These are phyloP conservation scores for Podargus strigoides DNA, from an alignment of 2,797 vertebrate species.

Conservation along the genomic window DNA sequence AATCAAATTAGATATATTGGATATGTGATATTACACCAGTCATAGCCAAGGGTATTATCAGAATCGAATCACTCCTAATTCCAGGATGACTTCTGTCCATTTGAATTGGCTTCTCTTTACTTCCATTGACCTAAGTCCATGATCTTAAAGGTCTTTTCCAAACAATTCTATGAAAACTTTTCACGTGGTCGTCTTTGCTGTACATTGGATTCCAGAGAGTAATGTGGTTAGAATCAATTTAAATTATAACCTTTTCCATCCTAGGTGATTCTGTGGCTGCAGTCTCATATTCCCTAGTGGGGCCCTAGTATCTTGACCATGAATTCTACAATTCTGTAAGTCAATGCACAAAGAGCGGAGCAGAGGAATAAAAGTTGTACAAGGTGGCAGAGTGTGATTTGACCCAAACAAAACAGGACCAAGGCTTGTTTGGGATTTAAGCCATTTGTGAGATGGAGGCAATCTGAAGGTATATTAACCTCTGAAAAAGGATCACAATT, in stretches of 20 bases:
- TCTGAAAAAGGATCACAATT: neutral
- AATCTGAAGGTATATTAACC: neutral
- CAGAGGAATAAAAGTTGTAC: neutral
- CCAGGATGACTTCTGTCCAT: neutral
- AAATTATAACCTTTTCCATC: too few species aligned
- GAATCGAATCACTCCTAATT: neutral
- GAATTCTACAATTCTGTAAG: too few species aligned
- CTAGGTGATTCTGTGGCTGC: conserved; percentile 23
- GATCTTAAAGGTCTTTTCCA: too few species aligned
- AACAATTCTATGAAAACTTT: neutral
- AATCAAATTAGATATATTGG: neutral
- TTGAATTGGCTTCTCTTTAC: neutral
- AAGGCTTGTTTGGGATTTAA: neutral
- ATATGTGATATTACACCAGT: neutral
- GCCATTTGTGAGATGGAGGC: neutral
- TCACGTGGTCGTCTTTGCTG: neutral
- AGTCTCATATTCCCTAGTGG: conserved; percentile 26
- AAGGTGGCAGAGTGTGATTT: neutral
- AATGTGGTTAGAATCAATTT: conserved; percentile 38
- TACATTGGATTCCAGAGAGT: neutral
- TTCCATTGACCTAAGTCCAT: accelerated
- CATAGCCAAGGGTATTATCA: neutral
- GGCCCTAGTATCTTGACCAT: conserved; percentile 35
- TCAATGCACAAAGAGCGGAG: neutral
- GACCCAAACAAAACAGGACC: neutral